A percentile compares a stretch with the other conserved stretches of the same genome.
These are phyloP conservation scores for Volucella bombylans DNA, from an alignment of 2,888 invertebrate species.

Conservation along the genomic window DNA sequence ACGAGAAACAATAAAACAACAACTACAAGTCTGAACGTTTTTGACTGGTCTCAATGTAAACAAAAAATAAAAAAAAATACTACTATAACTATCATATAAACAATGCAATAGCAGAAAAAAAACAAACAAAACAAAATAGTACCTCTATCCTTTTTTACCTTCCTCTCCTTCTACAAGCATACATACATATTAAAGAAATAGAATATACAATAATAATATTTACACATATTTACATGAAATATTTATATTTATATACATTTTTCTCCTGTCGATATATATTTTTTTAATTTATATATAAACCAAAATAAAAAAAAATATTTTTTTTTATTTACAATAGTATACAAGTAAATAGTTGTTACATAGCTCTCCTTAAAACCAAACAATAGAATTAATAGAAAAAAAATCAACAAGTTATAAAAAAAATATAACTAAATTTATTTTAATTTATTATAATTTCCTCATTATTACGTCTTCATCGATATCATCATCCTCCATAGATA, in stretches of 20 bases:
- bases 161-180: conserved; percentile 42
- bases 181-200: conserved; percentile 65
- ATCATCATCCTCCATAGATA: conserved; percentile 42
- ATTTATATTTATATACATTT: conserved; percentile 68
- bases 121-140: conserved; percentile 55
- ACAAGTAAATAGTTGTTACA: conserved; percentile 38
- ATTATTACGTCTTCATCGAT: conserved; percentile 24
- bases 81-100: conserved; percentile 44
- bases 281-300: conserved; percentile 38
- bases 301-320: conserved; percentile 18
- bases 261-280: conserved; percentile 61
- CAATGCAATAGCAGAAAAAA: conserved; percentile 59
- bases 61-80: conserved; percentile 44
- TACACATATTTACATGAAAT: conserved; percentile 71
- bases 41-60: conserved; percentile 79
- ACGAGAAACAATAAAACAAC: conserved; percentile 75
- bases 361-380: conserved; percentile 25
- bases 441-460: conserved; percentile 39
- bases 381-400: conserved; percentile 54
- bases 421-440: conserved; percentile 35
- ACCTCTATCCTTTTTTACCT: conserved; percentile 49
- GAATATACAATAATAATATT: conserved; percentile 68
- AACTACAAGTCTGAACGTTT: conserved; percentile 80
- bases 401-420: conserved; percentile 21
- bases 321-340: conserved; percentile 66